A percentile compares a stretch with the other conserved stretches of the same genome.
These are phyloP conservation scores for Heterotilapia buettikoferi DNA, from an alignment of 2,113 vertebrate genomes.

Conservation along the genomic window DNA sequence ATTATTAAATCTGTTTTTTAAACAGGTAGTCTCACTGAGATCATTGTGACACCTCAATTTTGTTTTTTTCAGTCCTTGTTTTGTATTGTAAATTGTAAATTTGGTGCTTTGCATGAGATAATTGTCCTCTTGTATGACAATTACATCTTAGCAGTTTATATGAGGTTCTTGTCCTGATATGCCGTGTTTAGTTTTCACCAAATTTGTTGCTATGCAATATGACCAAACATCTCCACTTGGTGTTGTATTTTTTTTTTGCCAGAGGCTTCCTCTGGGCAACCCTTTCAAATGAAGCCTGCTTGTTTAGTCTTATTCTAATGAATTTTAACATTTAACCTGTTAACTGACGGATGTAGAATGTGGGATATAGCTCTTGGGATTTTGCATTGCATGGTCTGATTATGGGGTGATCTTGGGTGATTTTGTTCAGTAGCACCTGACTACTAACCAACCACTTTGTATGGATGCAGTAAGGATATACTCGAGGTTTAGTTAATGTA, in stretches of 20 bases:
- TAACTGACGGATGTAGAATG: neutral
- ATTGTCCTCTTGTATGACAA: neutral
- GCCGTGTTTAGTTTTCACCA: neutral
- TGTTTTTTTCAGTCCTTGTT: neutral
- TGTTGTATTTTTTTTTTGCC: neutral
- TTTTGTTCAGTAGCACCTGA: neutral
- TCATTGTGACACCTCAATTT: neutral
- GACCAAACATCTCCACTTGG: neutral
- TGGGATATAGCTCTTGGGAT: neutral
- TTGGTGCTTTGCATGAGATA: neutral
- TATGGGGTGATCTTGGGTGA: neutral
- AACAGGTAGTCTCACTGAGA: neutral
- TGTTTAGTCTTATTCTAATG: neutral
- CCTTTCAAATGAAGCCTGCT: neutral
- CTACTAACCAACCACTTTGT: neutral
- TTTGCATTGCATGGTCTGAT: neutral
- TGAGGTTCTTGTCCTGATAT: neutral
- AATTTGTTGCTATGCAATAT: neutral
- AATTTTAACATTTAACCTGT: neutral
- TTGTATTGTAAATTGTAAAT: neutral
- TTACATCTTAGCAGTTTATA: neutral
- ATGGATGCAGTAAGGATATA: neutral
- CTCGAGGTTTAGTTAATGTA: neutral
- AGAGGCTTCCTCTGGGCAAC: neutral
- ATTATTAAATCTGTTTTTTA: neutral